Evolutionary conservation across 2,888 invertebrate genomes (phyloP).

Genomic region (Drosophila aldrichi): DNA sequence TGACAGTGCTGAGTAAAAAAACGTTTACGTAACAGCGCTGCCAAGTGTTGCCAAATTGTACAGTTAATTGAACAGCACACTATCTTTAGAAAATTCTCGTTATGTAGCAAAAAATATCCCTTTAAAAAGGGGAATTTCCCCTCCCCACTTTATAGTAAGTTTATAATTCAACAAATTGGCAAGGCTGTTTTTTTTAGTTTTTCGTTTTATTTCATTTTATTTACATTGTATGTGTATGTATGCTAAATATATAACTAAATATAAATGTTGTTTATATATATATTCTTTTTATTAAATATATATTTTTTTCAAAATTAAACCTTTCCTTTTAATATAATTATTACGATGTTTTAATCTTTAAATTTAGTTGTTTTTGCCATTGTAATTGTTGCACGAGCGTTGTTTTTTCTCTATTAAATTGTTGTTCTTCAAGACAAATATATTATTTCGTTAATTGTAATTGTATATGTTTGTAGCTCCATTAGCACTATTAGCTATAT

Average conservation of each 20-base stretch:
- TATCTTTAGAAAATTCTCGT: neutral
- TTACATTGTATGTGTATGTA: constrained; percentile 83
- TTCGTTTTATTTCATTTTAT: constrained; percentile 78
- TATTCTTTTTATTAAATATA: constrained; percentile 47
- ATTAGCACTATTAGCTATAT: constrained; percentile 59
- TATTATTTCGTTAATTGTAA: constrained; percentile 44
- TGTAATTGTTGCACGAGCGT: constrained; percentile 58
- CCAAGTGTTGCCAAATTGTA: constrained; percentile 24
- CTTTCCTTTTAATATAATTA: constrained; percentile 63
- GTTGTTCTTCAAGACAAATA: constrained; percentile 58
- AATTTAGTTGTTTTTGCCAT: constrained; percentile 44
- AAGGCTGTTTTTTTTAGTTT: constrained; percentile 6
- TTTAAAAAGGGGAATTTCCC: neutral
- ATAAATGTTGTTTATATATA: constrained; percentile 72
- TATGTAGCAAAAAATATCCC: constrained; percentile 1
- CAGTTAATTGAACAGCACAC: constrained; percentile 6
- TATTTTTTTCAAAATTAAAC: constrained; percentile 74
- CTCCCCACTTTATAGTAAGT: neutral
- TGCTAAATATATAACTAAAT: constrained; percentile 80
- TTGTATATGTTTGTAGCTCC: constrained; percentile 39
- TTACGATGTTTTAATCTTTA: constrained; percentile 38
- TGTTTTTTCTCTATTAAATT: constrained; percentile 36
- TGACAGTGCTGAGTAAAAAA: constrained; percentile 7
- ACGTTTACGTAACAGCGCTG: constrained; percentile 26
- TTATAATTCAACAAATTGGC: neutral